Evolutionary conservation across 2,888 invertebrate genomes (phyloP).

Genomic region (Cephus pygmeus): DNA sequence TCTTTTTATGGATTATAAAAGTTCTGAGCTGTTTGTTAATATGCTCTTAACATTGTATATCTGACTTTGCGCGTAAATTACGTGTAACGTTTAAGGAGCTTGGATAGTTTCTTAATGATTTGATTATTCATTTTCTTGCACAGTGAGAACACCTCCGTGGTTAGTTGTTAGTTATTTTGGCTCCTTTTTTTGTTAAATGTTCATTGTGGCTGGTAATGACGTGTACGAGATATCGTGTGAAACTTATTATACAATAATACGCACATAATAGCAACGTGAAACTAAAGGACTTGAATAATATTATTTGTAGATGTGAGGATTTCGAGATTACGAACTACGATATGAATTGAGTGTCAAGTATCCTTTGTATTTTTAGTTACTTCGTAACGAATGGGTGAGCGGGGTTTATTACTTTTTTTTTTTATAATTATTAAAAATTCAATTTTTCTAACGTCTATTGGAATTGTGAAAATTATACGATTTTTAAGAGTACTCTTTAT

Average conservation of each 20-base stretch:
- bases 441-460: background rate
- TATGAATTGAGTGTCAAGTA: background rate
- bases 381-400: background rate
- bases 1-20: background rate
- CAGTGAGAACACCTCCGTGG: background rate
- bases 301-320: background rate
- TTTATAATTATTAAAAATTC: background rate
- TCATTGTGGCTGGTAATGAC: background rate
- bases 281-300: background rate
- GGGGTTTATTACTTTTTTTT: background rate
- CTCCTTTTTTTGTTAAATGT: background rate
- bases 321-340: background rate
- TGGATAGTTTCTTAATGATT: background rate
- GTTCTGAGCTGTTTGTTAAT: background rate
- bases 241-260: background rate
- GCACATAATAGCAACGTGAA: background rate
- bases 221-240: background rate
- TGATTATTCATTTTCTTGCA: background rate
- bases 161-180: background rate
- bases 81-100: background rate
- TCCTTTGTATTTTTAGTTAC: background rate
- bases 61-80: background rate
- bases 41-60: background rate
- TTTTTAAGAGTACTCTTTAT: background rate
- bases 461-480: background rate